A percentile compares a stretch with the other conserved stretches of the same genome.
These are phyloP conservation scores for Balaenoptera acutorostrata DNA, from an alignment of 2,113 vertebrate genomes.

Conservation along the genomic window DNA sequence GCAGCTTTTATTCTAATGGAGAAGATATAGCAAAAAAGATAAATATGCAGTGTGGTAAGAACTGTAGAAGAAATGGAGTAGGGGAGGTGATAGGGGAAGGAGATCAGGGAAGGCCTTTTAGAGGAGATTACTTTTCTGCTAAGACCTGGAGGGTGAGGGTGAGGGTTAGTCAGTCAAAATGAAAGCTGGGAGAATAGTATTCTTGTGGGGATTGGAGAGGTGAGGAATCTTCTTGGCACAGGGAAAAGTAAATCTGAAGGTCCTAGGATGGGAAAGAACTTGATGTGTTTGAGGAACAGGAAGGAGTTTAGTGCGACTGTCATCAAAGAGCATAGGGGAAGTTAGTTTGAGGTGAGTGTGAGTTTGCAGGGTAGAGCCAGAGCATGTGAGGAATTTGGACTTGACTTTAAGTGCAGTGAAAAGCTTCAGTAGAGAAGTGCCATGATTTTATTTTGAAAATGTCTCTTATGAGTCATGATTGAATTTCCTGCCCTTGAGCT, in stretches of 20 bases:
- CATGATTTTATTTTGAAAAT: conserved; percentile 8
- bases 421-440: background rate
- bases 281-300: background rate
- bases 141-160: conserved; percentile 81
- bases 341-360: background rate
- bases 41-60: background rate
- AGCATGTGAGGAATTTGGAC: background rate
- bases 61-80: background rate
- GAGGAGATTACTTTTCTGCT: conserved; percentile 35
- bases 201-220: background rate
- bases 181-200: background rate
- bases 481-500: background rate
- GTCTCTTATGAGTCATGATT: background rate
- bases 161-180: conserved; percentile 91
- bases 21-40: background rate
- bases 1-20: background rate
- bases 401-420: background rate
- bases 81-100: background rate
- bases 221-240: background rate
- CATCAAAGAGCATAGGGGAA: background rate
- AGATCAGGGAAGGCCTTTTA: background rate
- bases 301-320: background rate
- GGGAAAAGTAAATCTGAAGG: background rate
- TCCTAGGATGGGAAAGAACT: background rate
- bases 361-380: background rate